phyloP scores from a whole-genome alignment of 2,888 invertebrate species.

The Micropterix aruncella region DNA sequence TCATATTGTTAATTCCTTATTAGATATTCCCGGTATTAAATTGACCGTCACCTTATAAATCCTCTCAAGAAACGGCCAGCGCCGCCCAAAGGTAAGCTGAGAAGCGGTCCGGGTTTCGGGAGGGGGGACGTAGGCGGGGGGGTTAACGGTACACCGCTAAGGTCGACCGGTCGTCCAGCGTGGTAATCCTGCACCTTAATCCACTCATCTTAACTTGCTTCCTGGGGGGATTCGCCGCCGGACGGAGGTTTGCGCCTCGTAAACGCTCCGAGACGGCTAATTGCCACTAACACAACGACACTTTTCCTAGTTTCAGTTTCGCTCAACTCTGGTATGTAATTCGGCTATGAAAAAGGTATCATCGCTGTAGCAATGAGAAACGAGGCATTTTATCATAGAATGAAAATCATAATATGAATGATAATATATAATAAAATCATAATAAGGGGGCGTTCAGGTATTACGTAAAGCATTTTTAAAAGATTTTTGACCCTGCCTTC shows the following conservation, averaged over 20 bases:
- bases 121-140: neutral
- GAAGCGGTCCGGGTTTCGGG: neutral
- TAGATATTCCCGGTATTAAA: neutral
- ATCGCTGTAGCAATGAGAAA: no score
- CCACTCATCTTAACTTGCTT: slow-evolving; percentile 10
- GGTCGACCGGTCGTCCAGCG: slow-evolving; percentile 6
- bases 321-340: no score
- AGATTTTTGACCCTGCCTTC: no score
- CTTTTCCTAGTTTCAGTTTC: no score
- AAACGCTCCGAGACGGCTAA: neutral
- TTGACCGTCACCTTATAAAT: neutral
- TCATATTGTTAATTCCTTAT: neutral
- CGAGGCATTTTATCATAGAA: no score
- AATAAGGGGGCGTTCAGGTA: no score
- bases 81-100: neutral
- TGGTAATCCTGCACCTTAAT: slow-evolving; percentile 10
- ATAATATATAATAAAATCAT: no score
- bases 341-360: no score
- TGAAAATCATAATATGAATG: no score
- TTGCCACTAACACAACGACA: neutral
- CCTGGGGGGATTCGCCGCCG: slow-evolving; percentile 1
- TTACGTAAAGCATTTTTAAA: no score
- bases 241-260: neutral
- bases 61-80: neutral
- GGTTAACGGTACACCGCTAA: neutral